Base-by-base conservation (phyloP, 2,797 vertebrate species). In the Chiloscyllium punctatum region DNA sequence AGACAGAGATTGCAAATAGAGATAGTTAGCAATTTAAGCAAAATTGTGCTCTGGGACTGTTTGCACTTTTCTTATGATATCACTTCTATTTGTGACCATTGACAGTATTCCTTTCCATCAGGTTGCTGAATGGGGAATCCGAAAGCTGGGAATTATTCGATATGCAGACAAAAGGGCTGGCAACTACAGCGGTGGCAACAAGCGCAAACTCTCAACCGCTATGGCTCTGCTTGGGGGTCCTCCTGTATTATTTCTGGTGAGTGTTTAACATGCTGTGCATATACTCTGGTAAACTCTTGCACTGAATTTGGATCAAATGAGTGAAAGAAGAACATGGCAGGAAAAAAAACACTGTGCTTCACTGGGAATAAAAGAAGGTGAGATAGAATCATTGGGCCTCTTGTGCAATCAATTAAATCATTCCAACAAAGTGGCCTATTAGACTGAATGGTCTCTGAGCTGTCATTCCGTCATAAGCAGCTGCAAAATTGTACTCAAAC, bases 101-200 rank as follows among this genome's bases (percentile, higher is more conserved):
- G 27, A 74, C 42, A 9, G 18, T 1, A 16, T 53, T 57, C 62
- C 62, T 96, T 96, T n/a, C 21, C 90, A 88, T 2, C 92, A 99
- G 99, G 99, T 99, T 97, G 99, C 99, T 0, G 99, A 99, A 96
- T 99, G 99, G 99, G 99, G 98, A 3, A 98, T 99, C 97, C 98
- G 98, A 96, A 99, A 99, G 96, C 96, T 99, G 96, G 99, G 99
- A 95, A 98, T 99, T 0, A 96, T 99, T 96, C 99, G 99, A 92
- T 99, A 99, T 0, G 98, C 98, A 33, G 99, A 99, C 84, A 99
- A 98, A 96, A 97, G 97, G 0, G 99, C 99, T 0, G 98, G 99
- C 95, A 99, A 98, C 96, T 99, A 99, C 96, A 99, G 99, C 0
- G 99, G 99, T 4, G 99, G 99, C 15, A 99, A 99, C 97, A 98